These are phyloP conservation scores for Netelia melanura DNA, from an alignment of 2,888 invertebrate species.

Conservation along the genomic window DNA sequence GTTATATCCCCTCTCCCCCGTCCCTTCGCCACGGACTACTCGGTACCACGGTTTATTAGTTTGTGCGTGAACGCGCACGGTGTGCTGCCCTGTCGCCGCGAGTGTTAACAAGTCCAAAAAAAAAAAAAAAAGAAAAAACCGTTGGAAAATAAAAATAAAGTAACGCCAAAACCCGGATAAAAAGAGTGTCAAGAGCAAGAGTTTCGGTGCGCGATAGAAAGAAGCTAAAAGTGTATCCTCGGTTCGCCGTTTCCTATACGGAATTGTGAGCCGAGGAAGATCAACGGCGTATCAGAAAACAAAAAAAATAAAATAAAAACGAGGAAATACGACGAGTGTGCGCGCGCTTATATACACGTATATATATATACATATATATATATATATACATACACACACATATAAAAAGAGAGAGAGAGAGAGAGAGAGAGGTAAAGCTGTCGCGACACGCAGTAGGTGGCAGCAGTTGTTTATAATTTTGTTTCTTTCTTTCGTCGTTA, in stretches of 20 bases:
- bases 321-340: constrained; percentile 17
- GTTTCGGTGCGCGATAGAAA: constrained; percentile 29
- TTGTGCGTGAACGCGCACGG: constrained; percentile 46
- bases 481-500: constrained; percentile 22
- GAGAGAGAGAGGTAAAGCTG: constrained; percentile 7
- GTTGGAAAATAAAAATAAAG: background rate
- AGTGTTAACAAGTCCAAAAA: constrained; percentile 37
- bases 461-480: constrained; percentile 42
- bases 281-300: constrained; percentile 9
- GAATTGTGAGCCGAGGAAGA: constrained; percentile 46
- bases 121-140: constrained; percentile 36
- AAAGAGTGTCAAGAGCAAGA: background rate
- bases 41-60: constrained; percentile 55
- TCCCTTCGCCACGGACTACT: constrained; percentile 41
- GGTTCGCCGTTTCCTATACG: constrained; percentile 52
- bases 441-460: constrained; percentile 44
- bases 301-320: constrained; percentile 11
- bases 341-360: constrained; percentile 4
- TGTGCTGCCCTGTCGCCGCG: constrained; percentile 17
- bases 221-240: constrained; percentile 26
- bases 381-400: too few relatives aligned
- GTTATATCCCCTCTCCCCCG: constrained; percentile 28
- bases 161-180: background rate
- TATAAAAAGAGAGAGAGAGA: background rate
- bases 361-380: constrained; percentile 1